A percentile compares a stretch with the other conserved stretches of the same genome.
Conservation (phyloP, 2,797 vertebrate genomes). For the Novumbra hubbsi region DNA sequence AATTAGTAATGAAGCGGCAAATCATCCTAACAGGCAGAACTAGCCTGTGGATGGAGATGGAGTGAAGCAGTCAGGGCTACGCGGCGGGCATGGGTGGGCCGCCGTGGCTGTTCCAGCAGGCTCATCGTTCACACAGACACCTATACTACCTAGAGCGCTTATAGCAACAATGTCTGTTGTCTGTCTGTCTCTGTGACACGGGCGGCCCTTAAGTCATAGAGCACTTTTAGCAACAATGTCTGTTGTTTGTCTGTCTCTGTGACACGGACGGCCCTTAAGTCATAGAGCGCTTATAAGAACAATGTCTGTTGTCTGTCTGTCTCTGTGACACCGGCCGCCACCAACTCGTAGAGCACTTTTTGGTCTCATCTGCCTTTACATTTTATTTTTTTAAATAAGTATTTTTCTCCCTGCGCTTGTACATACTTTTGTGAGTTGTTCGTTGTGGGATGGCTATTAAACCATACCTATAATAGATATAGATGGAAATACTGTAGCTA, state of each 20-base stretch:
- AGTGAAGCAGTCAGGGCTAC: constrained; percentile 18
- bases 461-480: constrained; percentile 7
- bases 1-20: constrained; percentile 74
- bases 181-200: background rate
- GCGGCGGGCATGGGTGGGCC: constrained; percentile 28
- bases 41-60: constrained; percentile 32
- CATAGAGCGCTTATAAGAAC: background rate
- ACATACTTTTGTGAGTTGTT: constrained; percentile 25
- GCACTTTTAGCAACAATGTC: constrained; percentile 4
- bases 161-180: constrained; percentile 11
- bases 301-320: constrained; percentile 12
- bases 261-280: background rate
- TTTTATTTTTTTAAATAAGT: background rate
- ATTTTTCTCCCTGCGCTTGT: constrained; percentile 14
- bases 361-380: background rate
- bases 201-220: too few relatives aligned
- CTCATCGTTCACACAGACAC: constrained; percentile 38
- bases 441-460: constrained; percentile 24
- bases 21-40: constrained; percentile 63
- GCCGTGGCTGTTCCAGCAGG: constrained; percentile 28
- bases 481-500: constrained; percentile 38
- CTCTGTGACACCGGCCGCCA: background rate
- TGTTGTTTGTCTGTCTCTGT: constrained; percentile 6
- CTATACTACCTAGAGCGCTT: constrained; percentile 23
- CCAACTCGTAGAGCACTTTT: background rate